Evolutionary conservation across 2,888 invertebrate species (phyloP).

Genomic region (Seladonia tumulorum): DNA sequence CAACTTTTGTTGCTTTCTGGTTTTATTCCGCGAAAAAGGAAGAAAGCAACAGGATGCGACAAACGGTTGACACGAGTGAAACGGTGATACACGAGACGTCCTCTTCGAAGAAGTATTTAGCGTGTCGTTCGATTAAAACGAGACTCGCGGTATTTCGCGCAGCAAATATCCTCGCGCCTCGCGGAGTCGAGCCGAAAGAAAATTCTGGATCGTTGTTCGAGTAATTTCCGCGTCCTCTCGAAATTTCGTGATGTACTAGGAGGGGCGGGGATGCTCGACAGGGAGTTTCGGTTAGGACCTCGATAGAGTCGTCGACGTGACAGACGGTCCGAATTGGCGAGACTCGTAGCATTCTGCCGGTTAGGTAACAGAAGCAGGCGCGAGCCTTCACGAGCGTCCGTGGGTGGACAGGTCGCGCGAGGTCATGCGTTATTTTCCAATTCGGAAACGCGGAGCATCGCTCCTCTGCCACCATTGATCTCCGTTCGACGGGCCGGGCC

Average conservation of each 20-base stretch:
- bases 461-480: slow-evolving; percentile 59
- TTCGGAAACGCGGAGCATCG: slow-evolving; percentile 54
- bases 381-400: slow-evolving; percentile 10
- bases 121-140: too few relatives aligned
- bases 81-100: too few relatives aligned
- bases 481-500: slow-evolving; percentile 34
- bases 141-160: too few relatives aligned
- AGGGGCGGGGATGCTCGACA: neutral
- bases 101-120: too few relatives aligned
- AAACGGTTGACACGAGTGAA: too few relatives aligned
- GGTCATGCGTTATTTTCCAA: slow-evolving; percentile 65
- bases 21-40: too few relatives aligned
- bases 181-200: neutral
- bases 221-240: neutral
- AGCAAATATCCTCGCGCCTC: neutral
- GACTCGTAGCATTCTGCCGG: slow-evolving; percentile 18
- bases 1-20: too few relatives aligned
- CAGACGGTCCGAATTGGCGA: slow-evolving; percentile 61
- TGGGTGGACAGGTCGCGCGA: slow-evolving; percentile 21
- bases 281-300: slow-evolving; percentile 14
- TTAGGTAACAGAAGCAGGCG: slow-evolving; percentile 54
- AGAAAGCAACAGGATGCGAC: too few relatives aligned
- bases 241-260: neutral
- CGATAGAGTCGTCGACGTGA: slow-evolving; percentile 51
- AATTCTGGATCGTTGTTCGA: neutral